phyloP scores from a whole-genome alignment of 2,888 invertebrate genomes.

The Lithophane socia region DNA sequence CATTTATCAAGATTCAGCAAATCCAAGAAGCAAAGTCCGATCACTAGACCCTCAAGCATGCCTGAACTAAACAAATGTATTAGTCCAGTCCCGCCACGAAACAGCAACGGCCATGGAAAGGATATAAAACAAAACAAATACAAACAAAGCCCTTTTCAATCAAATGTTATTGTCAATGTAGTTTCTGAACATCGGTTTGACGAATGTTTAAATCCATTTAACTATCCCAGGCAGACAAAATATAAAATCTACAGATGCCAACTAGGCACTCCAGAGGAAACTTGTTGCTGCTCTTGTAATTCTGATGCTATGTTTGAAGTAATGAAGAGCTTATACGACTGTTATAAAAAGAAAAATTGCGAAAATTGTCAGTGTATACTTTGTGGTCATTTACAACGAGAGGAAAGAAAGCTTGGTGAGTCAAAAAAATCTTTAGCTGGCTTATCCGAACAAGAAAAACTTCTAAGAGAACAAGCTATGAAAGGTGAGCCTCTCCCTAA shows the following conservation, averaged over 20 bases:
- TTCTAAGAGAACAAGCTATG: constrained; percentile 29
- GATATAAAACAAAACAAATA: neutral
- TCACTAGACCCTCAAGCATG: constrained; percentile 37
- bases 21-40: neutral
- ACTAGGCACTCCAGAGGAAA: constrained; percentile 12
- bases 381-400: constrained; percentile 74
- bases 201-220: constrained; percentile 10
- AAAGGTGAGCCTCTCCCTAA: constrained; percentile 67
- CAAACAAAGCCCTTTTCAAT: constrained; percentile 16
- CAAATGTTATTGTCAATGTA: constrained; percentile 34
- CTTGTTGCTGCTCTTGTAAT: constrained; percentile 71
- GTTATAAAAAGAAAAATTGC: constrained; percentile 83
- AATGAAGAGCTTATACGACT: constrained; percentile 83
- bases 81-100: neutral
- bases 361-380: constrained; percentile 81
- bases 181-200: constrained; percentile 42
- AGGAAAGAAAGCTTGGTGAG: constrained; percentile 9
- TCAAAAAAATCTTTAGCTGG: constrained; percentile 18
- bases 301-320: constrained; percentile 85
- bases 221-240: constrained; percentile 30
- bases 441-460: constrained; percentile 29
- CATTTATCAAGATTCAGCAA: constrained; percentile 29
- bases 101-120: constrained; percentile 7
- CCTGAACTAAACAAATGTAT: constrained; percentile 37
- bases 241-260: constrained; percentile 52